These are phyloP conservation scores for Typhlomys cinereus DNA, from an alignment of 2,113 vertebrate genomes.

Conservation along the genomic window DNA sequence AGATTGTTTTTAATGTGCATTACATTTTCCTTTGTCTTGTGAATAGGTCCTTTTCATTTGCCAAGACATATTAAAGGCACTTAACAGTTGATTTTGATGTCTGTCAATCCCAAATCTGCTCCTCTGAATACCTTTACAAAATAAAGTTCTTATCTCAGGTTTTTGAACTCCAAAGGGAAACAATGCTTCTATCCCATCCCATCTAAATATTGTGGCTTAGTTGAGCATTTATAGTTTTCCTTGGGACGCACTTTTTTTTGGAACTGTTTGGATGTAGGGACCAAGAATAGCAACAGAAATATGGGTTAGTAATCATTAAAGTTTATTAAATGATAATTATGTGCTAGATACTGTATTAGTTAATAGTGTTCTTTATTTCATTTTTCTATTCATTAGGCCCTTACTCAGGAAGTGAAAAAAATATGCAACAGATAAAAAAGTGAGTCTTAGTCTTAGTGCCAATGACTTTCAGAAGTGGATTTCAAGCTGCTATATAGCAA, in stretches of 20 bases:
- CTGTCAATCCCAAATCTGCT: not conserved
- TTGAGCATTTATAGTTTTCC: not conserved
- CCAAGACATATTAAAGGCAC: not conserved
- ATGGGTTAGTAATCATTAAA: not conserved
- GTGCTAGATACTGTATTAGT: not conserved
- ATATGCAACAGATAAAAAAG: not conserved
- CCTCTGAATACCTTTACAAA: not conserved
- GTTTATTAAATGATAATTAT: not conserved
- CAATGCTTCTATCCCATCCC: not conserved
- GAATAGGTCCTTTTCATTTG: not conserved
- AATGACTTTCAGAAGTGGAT: not conserved
- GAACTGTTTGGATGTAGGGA: not conserved
- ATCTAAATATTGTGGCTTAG: not conserved
- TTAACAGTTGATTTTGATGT: not conserved
- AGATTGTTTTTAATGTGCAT: not conserved
- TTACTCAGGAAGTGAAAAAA: not conserved
- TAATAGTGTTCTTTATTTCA: not conserved
- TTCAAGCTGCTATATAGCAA: not conserved
- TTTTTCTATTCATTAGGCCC: not conserved
- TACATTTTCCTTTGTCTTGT: not conserved
- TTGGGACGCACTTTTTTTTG: not conserved
- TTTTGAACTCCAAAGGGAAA: slow-evolving; percentile 1
- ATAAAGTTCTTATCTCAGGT: not conserved
- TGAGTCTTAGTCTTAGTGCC: not conserved
- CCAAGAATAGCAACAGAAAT: not conserved